Base-by-base conservation (phyloP, 1,140 invertebrate species). In the Drosophila persimilis region DNA sequence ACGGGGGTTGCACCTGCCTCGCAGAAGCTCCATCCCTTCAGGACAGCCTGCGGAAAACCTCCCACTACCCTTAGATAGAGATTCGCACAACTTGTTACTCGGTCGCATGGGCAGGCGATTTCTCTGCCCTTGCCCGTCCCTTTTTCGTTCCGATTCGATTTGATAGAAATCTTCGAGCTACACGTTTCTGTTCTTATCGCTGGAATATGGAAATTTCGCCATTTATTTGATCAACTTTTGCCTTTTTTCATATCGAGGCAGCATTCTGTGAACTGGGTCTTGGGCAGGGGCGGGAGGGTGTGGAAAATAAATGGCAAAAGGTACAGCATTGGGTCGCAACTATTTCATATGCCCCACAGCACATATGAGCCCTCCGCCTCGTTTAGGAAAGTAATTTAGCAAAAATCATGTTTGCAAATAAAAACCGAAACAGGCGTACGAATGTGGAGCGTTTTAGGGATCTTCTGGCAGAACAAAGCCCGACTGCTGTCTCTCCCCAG, bases 211-310 rank as follows among this genome's bases (percentile, higher is more conserved):
- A 88, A 88, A 88, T 88, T 88, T 89, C 47, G 75, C 58, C 79
- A 88, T 89, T 89, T 88, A 83, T 89, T 86, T 83, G 83, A 88
- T 88, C 83, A 86, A 86, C 75, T 86, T 86, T 88, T 88, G 65
- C 71, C 73, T 70, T 86, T 39, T 85, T 86, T 75, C 78, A 88
- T 86, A 88, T 88, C 48, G 61, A 67, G 31, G 39, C 35, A 8
- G 58, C 20, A 45, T 26, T 26, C 24, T 4, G 24, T 26, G 24
- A 5, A 26, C 24, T 26, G 24, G 24, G 24, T 26, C 24, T 5
- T 26, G 24, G 24, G 24, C 24, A 5, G 24, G 24, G 5, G 24
- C 24, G 24, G 39, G 17, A 8, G 57, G 43, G 57, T 75, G 61
- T 69, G 62, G 39, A 60, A 78, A 86, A 73, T 73, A 86, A 88